phyloP scores from a whole-genome alignment of 2,888 invertebrate species.

The Noctua janthina region DNA sequence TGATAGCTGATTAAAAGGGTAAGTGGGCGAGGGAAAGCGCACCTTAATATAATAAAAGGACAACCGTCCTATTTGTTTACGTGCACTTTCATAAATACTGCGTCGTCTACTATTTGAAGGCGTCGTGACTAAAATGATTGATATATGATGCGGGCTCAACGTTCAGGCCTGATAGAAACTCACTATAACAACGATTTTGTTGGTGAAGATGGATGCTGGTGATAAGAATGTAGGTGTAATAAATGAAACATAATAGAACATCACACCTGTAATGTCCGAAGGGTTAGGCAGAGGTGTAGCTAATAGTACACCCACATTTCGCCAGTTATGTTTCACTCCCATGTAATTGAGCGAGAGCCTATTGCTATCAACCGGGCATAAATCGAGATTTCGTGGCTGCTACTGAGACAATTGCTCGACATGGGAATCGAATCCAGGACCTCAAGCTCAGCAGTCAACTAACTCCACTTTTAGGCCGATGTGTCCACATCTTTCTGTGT shows the following conservation, averaged over 20 bases:
- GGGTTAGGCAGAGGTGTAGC: background rate
- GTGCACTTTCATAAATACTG: slow-evolving; percentile 75
- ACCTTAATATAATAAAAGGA: slow-evolving; percentile 76
- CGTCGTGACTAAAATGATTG: slow-evolving; percentile 44
- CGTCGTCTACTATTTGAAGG: slow-evolving; percentile 64
- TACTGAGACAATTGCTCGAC: background rate
- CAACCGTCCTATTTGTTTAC: slow-evolving; percentile 68
- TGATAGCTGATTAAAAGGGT: slow-evolving; percentile 73
- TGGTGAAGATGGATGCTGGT: background rate
- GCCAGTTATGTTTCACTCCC: background rate
- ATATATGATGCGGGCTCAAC: slow-evolving; percentile 32
- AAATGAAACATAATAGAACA: background rate
- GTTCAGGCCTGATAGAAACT: slow-evolving; percentile 15
- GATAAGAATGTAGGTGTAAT: background rate
- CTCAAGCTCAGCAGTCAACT: background rate
- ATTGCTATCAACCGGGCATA: background rate
- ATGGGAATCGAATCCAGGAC: background rate
- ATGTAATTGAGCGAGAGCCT: background rate
- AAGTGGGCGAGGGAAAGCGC: slow-evolving; percentile 83
- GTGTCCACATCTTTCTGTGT: background rate
- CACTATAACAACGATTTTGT: slow-evolving; percentile 10
- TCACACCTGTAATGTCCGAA: background rate
- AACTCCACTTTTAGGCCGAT: background rate
- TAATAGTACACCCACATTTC: background rate
- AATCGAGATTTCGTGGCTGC: background rate